phyloP scores from a whole-genome alignment of 1,140 invertebrate genomes.

The Pectinophora gossypiella region DNA sequence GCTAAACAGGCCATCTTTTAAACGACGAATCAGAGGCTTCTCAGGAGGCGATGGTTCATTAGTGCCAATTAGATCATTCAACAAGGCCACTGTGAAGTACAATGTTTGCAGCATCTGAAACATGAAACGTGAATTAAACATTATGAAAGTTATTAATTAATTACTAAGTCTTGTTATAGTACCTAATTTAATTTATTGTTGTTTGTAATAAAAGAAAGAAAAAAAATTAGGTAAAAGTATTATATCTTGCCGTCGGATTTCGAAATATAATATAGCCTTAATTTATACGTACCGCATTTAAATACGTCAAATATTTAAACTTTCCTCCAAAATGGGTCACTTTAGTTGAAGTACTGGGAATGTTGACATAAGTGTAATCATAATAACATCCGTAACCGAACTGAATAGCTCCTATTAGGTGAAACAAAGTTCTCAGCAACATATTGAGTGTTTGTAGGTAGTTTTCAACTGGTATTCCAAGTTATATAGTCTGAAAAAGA shows the following conservation, averaged over 20 bases:
- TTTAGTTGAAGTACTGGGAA: slow-evolving; percentile 75
- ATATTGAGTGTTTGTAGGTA: background rate
- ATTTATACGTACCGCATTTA: slow-evolving; percentile 85
- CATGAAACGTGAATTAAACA: no score
- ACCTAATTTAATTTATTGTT: background rate
- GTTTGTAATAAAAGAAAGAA: background rate
- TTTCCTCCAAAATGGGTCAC: slow-evolving; percentile 80
- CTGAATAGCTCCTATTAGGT: slow-evolving; percentile 79
- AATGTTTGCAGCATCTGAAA: slow-evolving; percentile 85
- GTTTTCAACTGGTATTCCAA: no score
- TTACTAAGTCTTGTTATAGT: slow-evolving; percentile 4
- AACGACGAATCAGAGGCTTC: slow-evolving; percentile 79
- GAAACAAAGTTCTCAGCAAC: slow-evolving; percentile 69
- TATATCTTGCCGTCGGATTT: background rate
- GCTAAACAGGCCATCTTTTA: slow-evolving; percentile 85
- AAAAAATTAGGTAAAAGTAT: no score
- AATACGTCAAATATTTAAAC: slow-evolving; percentile 91
- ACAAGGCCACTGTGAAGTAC: slow-evolving; percentile 82
- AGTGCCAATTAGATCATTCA: slow-evolving; percentile 85
- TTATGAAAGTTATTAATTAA: slow-evolving; percentile 14
- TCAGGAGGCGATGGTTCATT: slow-evolving; percentile 81
- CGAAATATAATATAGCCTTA: background rate
- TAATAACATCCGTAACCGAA: slow-evolving; percentile 86
- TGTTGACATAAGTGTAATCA: slow-evolving; percentile 81
- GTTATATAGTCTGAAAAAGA: background rate